Percentiles rank a stretch among this genome's conserved stretches.
Conservation (phyloP, 2,797 vertebrate genomes). For the Anas acuta region DNA sequence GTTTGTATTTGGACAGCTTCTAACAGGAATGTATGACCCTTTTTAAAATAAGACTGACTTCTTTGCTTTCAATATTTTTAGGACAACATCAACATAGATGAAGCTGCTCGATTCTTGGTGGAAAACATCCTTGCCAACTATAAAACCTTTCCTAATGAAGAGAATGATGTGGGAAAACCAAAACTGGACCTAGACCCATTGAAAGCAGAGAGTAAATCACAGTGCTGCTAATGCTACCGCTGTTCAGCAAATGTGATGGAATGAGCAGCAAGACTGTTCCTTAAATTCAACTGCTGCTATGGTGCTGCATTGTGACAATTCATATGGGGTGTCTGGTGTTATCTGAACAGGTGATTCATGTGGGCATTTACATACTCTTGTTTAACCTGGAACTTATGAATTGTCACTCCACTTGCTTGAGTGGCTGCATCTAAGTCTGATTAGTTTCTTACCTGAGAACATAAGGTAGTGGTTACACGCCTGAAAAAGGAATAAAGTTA, state of each 20-base stretch:
- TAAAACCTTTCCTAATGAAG: conserved; percentile 89
- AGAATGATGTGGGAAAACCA: conserved; percentile 88
- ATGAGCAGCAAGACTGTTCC: conserved; percentile 47
- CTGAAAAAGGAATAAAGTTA: conserved; percentile 33
- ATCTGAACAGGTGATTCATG: background rate
- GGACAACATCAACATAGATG: conserved; percentile 97
- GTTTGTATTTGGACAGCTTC: background rate
- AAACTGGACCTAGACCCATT: conserved; percentile 87
- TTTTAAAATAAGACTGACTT: background rate
- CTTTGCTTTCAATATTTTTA: conserved; percentile 61
- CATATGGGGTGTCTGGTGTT: conserved; percentile 6
- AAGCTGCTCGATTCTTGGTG: conserved; percentile 95
- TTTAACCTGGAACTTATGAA: background rate
- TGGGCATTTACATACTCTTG: conserved; percentile 44
- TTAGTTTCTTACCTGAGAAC: conserved; percentile 17
- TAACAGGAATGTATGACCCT: background rate
- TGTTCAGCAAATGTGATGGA: background rate
- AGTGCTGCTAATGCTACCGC: conserved; percentile 87
- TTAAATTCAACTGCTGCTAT: conserved; percentile 12
- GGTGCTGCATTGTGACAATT: conserved; percentile 40
- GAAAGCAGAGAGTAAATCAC: conserved; percentile 89
- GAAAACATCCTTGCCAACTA: conserved; percentile 92
- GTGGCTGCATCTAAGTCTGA: conserved; percentile 7
- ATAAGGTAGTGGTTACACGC: conserved; percentile 65
- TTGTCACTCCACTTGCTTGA: background rate